These are phyloP conservation scores for Patiria pectinifera DNA, from an alignment of 53 echinoderm and acorn worm species.

Conservation along the genomic window DNA sequence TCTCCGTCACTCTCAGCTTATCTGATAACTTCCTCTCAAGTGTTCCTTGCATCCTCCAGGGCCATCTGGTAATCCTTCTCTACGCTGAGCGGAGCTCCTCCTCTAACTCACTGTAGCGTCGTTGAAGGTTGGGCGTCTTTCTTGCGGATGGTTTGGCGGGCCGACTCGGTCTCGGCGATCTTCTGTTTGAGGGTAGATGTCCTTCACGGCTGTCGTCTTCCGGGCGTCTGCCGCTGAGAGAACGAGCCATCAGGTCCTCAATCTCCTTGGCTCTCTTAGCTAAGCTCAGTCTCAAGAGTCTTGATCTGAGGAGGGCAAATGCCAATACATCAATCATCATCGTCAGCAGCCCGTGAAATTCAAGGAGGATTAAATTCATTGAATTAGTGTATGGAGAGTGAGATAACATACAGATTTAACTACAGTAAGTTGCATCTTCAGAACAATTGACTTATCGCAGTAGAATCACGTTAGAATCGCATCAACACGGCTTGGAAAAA, in stretches of 20 bases:
- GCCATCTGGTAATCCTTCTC: conserved; percentile 89
- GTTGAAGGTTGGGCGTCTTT: conserved; percentile 75
- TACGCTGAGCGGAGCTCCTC: conserved; percentile 86
- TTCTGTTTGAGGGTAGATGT: conserved; percentile 91
- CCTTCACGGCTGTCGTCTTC: conserved; percentile 83
- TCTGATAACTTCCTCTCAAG: conserved; percentile 81
- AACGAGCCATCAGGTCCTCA: conserved; percentile 78
- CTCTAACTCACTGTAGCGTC: conserved; percentile 80
- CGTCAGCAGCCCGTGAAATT: background rate
- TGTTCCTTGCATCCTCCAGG: conserved; percentile 78
- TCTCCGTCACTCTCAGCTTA: conserved; percentile 78
- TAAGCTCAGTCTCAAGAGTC: conserved; percentile 83
- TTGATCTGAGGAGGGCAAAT: conserved; percentile 73
- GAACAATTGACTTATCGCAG: too few relatives aligned
- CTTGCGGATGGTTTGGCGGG: conserved; percentile 77
- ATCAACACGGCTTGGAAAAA: too few relatives aligned
- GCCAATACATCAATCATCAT: background rate
- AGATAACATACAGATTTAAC: too few relatives aligned
- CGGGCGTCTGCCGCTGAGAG: conserved; percentile 81
- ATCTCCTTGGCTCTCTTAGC: conserved; percentile 83
- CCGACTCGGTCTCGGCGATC: conserved; percentile 90
- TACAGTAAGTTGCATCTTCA: too few relatives aligned
- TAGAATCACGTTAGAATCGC: too few relatives aligned
- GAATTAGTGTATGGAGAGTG: too few relatives aligned
- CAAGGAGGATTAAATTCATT: too few relatives aligned